Evolutionary conservation across 2,797 vertebrate species (phyloP).

Genomic region (Characodon lateralis): DNA sequence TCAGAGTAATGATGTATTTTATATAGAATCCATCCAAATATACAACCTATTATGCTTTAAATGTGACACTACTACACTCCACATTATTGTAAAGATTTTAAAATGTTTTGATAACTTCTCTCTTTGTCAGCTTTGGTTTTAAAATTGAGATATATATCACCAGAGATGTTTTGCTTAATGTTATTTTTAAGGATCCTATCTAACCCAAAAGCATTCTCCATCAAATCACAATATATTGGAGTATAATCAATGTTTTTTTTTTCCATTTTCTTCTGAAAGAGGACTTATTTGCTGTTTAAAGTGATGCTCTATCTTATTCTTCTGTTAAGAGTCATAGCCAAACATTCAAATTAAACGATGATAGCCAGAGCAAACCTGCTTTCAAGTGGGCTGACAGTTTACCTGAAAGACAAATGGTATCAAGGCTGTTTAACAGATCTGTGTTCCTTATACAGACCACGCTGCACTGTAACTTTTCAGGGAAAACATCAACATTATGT

Average conservation of each 20-base stretch:
- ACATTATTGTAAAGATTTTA: background rate
- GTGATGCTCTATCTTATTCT: background rate
- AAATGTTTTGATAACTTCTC: background rate
- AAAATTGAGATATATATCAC: background rate
- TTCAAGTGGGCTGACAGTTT: constrained; percentile 15
- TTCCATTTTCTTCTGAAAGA: background rate
- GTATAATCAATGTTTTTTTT: background rate
- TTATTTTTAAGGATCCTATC: no score
- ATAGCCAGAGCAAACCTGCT: constrained; percentile 12
- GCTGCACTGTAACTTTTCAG: constrained; percentile 26
- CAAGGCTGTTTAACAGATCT: constrained; percentile 51
- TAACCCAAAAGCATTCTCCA: background rate
- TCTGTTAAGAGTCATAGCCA: background rate
- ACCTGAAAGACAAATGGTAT: constrained; percentile 31
- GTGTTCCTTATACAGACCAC: constrained; percentile 67
- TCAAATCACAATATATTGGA: background rate
- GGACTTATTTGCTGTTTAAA: background rate
- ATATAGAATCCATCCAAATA: background rate
- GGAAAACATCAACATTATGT: constrained; percentile 45
- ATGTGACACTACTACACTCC: background rate
- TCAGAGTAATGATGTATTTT: constrained; percentile 16
- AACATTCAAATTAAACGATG: constrained; percentile 17
- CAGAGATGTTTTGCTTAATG: background rate
- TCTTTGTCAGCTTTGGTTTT: background rate
- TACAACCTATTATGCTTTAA: constrained; percentile 16